phyloP scores from a whole-genome alignment of 2,888 invertebrate species.

The Petrophora chlorosata region DNA sequence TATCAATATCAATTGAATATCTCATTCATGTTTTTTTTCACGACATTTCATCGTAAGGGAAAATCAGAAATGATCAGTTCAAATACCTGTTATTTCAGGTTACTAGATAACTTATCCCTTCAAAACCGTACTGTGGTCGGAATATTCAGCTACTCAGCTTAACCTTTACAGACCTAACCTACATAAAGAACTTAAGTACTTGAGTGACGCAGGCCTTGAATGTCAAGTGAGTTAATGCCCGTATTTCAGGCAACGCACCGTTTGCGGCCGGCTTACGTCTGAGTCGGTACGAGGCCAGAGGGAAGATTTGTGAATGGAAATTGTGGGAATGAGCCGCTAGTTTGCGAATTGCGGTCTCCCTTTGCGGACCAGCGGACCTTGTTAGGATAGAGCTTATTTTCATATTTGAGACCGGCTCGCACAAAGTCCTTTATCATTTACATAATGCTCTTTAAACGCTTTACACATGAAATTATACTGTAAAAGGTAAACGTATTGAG shows the following conservation, averaged over 20 bases:
- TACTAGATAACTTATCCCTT: too few relatives aligned
- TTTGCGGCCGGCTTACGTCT: constrained; percentile 13
- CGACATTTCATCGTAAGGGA: too few relatives aligned
- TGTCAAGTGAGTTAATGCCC: constrained; percentile 34
- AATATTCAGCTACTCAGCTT: constrained; percentile 7
- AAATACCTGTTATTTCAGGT: constrained; percentile 2
- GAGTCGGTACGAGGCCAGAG: constrained; percentile 3
- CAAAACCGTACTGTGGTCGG: background rate
- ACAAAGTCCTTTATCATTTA: too few relatives aligned
- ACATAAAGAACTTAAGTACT: constrained; percentile 22
- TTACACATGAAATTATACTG: background rate
- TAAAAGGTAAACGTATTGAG: too few relatives aligned
- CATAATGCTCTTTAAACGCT: too few relatives aligned
- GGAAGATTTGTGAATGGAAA: constrained; percentile 34
- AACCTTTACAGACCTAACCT: constrained; percentile 18
- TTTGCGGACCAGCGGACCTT: constrained; percentile 19
- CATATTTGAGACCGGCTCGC: too few relatives aligned
- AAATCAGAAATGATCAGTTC: too few relatives aligned
- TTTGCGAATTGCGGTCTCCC: constrained; percentile 27
- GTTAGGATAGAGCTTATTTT: too few relatives aligned
- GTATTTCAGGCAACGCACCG: constrained; percentile 21
- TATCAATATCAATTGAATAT: too few relatives aligned
- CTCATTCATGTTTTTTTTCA: too few relatives aligned
- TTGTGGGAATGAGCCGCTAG: constrained; percentile 25
- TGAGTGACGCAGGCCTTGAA: constrained; percentile 30